Conservation (phyloP, 2,797 vertebrate species). For the Bradypodion ventrale region DNA sequence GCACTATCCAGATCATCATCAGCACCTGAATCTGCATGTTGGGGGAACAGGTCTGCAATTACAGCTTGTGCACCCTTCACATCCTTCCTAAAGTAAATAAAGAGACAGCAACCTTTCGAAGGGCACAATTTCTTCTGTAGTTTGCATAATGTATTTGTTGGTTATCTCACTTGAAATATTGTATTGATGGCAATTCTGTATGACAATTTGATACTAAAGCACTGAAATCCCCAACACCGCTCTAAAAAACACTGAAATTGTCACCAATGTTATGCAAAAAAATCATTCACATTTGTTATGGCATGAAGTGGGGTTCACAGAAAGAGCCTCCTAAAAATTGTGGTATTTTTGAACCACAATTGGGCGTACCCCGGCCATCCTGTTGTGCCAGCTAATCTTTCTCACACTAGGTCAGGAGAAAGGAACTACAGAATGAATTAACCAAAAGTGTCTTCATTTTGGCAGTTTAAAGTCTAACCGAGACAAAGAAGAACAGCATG, state of each 20-base stretch:
- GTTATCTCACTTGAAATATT: background rate
- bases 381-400: too few relatives aligned
- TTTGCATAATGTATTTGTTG: background rate
- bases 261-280: background rate
- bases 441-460: too few relatives aligned
- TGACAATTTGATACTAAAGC: background rate
- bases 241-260: background rate
- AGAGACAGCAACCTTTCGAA: conserved; percentile 11
- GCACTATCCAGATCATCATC: conserved; percentile 84
- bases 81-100: conserved; percentile 82
- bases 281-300: background rate
- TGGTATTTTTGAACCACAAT: too few relatives aligned
- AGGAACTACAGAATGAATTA: too few relatives aligned
- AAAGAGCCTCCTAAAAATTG: too few relatives aligned
- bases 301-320: too few relatives aligned
- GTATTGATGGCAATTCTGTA: background rate
- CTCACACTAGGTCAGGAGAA: too few relatives aligned
- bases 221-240: background rate
- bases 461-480: too few relatives aligned
- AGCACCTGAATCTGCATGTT: conserved; percentile 70
- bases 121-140: background rate
- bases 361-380: too few relatives aligned
- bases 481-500: too few relatives aligned
- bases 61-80: conserved; percentile 83
- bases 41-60: conserved; percentile 85